phyloP scores from a whole-genome alignment of 2,888 invertebrate species.

The Heliconius cydno region DNA sequence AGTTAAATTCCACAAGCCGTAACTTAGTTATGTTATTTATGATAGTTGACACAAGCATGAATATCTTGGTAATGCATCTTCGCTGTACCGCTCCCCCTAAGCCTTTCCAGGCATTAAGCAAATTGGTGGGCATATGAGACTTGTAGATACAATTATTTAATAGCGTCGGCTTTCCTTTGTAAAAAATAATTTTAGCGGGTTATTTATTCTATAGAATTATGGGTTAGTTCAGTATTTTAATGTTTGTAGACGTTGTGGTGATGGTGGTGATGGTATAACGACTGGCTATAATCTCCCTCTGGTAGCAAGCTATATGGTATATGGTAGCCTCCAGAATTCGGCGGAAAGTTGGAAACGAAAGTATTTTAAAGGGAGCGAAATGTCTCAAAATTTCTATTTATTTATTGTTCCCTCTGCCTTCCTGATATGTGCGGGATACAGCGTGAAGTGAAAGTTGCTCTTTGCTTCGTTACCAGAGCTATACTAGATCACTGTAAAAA shows the following conservation, averaged over 20 bases:
- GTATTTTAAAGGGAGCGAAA: no score
- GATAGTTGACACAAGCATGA: conserved; percentile 44
- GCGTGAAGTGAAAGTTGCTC: no score
- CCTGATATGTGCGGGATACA: no score
- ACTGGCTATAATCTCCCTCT: background rate
- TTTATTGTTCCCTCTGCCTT: no score
- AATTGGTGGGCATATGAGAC: conserved; percentile 40
- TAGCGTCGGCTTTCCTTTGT: conserved; percentile 21
- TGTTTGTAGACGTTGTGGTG: background rate
- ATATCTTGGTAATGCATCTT: conserved; percentile 45
- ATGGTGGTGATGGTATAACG: background rate
- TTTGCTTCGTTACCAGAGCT: no score
- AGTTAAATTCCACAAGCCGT: conserved; percentile 47
- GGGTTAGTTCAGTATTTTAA: background rate
- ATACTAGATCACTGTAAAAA: no score
- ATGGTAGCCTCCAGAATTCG: no score
- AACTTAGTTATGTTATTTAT: conserved; percentile 50
- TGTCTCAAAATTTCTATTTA: no score
- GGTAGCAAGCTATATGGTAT: no score
- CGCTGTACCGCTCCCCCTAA: conserved; percentile 44
- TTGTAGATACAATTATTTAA: conserved; percentile 39
- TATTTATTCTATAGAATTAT: conserved; percentile 1
- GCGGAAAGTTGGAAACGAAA: no score
- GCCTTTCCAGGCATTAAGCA: conserved; percentile 43
- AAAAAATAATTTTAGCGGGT: conserved; percentile 13